Conservation (phyloP, 2,113 vertebrate species). For the Bubo blakistoni region DNA sequence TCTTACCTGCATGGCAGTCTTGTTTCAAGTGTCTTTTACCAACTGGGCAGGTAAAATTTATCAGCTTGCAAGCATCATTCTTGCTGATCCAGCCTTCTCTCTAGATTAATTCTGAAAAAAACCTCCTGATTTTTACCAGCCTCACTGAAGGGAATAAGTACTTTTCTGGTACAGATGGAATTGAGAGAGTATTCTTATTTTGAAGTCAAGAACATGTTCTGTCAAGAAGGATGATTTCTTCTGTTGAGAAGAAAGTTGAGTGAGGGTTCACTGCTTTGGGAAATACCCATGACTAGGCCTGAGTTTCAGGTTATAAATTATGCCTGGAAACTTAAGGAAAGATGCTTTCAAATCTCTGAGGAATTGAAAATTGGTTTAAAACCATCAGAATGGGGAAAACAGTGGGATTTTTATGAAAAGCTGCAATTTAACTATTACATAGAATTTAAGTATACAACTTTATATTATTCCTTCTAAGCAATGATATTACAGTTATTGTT, state of each 20-base stretch:
- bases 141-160: neutral
- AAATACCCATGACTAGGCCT: neutral
- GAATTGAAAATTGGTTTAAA: neutral
- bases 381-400: neutral
- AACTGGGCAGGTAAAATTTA: neutral
- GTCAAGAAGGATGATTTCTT: neutral
- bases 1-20: neutral
- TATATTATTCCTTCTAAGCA: neutral
- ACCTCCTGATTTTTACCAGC: neutral
- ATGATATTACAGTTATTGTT: neutral
- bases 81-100: neutral
- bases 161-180: neutral
- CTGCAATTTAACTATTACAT: neutral
- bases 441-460: neutral
- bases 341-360: neutral
- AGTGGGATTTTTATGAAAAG: neutral
- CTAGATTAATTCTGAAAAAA: neutral
- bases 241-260: neutral
- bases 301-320: neutral
- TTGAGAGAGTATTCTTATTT: neutral
- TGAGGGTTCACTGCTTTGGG: neutral
- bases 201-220: neutral
- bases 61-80: neutral
- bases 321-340: neutral
- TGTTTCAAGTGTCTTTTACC: neutral